A percentile compares a stretch with the other conserved stretches of the same genome.
Evolutionary conservation across 2,797 vertebrate genomes (phyloP).

Genomic region (Platalea minor): DNA sequence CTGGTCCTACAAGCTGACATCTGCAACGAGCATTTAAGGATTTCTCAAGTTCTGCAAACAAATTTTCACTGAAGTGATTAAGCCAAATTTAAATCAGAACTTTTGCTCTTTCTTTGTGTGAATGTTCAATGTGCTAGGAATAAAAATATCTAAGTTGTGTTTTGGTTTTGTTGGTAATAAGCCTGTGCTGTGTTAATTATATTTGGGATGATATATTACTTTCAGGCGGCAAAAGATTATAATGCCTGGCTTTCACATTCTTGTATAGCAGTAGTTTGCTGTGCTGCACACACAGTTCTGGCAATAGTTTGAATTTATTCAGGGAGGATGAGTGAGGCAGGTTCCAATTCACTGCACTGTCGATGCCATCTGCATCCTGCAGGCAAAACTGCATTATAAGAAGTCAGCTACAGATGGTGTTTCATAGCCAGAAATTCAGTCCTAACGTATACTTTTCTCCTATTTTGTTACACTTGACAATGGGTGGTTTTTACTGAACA

Average conservation of each 20-base stretch:
- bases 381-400: not conserved
- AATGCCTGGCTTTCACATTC: not conserved
- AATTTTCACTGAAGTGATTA: not conserved
- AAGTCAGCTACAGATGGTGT: not conserved
- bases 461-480: not conserved
- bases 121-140: not conserved
- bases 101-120: not conserved
- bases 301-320: not conserved
- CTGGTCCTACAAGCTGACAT: not conserved
- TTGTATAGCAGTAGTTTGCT: not conserved
- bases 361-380: not conserved
- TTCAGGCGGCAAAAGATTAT: not conserved
- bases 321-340: not conserved
- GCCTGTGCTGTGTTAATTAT: not conserved
- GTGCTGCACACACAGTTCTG: not conserved
- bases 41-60: not conserved
- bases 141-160: not conserved
- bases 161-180: slow-evolving; percentile 8
- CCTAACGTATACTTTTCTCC: not conserved
- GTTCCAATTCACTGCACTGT: not conserved
- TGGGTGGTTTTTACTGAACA: not conserved
- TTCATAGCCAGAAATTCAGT: not conserved
- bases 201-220: not conserved
- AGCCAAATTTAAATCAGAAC: not conserved
- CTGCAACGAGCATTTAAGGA: not conserved